Evolutionary conservation across 1,140 invertebrate genomes (phyloP).

Genomic region (Drosophila erecta): DNA sequence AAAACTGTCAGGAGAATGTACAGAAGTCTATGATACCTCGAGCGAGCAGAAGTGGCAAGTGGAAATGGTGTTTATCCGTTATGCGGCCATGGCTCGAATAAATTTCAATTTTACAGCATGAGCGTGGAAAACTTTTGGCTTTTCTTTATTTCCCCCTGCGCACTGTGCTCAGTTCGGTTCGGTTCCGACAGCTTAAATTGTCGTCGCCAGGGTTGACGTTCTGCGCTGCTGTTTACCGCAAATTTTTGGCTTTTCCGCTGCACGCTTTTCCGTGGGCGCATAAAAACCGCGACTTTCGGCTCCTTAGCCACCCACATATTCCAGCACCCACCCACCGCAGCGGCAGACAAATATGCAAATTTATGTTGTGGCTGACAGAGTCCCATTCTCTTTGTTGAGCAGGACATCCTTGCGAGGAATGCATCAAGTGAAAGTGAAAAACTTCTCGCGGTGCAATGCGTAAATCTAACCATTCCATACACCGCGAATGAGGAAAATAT

Average conservation of each 20-base stretch:
- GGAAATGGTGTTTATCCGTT: constrained; percentile 80
- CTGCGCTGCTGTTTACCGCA: constrained; percentile 68
- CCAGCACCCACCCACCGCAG: constrained; percentile 1
- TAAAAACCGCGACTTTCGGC: constrained; percentile 9
- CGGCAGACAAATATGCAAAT: constrained; percentile 78
- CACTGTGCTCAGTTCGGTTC: constrained; percentile 3
- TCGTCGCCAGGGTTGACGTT: constrained; percentile 40
- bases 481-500: constrained; percentile 62
- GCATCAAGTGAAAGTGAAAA: constrained; percentile 80
- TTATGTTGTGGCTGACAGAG: constrained; percentile 70
- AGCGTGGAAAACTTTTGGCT: constrained; percentile 52
- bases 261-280: constrained; percentile 38
- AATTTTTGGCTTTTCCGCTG: constrained; percentile 74
- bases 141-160: constrained; percentile 5
- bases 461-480: constrained; percentile 63
- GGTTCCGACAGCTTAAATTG: constrained; percentile 72
- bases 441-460: constrained; percentile 63
- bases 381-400: constrained; percentile 14
- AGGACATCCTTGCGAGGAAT: constrained; percentile 27
- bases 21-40: constrained; percentile 19
- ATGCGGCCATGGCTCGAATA: constrained; percentile 58
- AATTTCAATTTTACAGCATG: constrained; percentile 73
- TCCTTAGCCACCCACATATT: constrained; percentile 2
- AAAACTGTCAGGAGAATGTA: neutral
- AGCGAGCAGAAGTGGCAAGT: constrained; percentile 70